Base-by-base conservation (phyloP, 1,140 invertebrate species). In the Polypedilum vanderplanki region DNA sequence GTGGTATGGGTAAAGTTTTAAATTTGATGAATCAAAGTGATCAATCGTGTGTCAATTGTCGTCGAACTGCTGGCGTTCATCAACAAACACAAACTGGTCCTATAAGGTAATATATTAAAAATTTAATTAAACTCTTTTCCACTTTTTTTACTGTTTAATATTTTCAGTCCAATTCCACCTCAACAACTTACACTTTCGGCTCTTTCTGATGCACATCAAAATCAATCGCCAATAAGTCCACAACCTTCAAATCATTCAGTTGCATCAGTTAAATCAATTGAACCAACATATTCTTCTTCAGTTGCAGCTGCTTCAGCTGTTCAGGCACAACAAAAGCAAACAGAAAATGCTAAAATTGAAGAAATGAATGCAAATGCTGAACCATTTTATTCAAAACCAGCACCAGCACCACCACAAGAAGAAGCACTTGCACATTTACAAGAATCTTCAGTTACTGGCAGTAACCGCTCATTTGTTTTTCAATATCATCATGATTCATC, bases 51-150 rank as follows among this genome's bases (percentile, higher is more conserved):
- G 73, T 82, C 17, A 81, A 83, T 74, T 83, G 81, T 73, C 78
- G 81, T 1, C 79, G 81, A 0, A 83, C 81, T 7, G 82, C 81
- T 4, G 81, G 81, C 8, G 81, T 83, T 0, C 81, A 83, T 75
- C 81, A 83, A 73, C 82, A 81, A 9, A 83, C 81, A 1, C 81
- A 83, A 74, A 83, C 81, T n/a, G 81, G 81, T 0, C 81, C 81
- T 0, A 81, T 82, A 10, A 70, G 65, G 65, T 70, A 70, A 2
- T 1, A 20, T 33, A 5, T 33, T 33, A 33, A 33, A 33, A 33
- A 5, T 33, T 33, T 33, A 33, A 3, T 33, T 1, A 33, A 33
- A 33, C 1, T 33, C 5, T 33, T 33, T 33, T 33, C 5, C 24
- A 33, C 5, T 33, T 33, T n/a, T n/a, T n/a, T n/a, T n/a, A n/a